phyloP scores from a whole-genome alignment of 2,113 vertebrate genomes.

The Hydrochoerus hydrochaeris region DNA sequence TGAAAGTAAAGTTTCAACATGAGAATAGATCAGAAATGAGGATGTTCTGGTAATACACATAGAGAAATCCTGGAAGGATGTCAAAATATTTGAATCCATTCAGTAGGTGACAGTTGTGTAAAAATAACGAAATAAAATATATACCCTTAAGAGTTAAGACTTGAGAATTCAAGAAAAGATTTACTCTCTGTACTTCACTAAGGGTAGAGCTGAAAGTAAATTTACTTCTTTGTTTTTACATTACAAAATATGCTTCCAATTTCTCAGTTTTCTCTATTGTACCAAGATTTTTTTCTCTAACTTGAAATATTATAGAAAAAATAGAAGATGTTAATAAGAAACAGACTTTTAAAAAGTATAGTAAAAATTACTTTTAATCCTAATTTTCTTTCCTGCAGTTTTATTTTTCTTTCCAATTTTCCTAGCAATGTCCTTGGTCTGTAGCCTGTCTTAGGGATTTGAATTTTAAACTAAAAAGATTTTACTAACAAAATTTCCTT shows the following conservation, averaged over 20 bases:
- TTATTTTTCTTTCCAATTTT: constrained; percentile 1
- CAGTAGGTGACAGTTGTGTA: background rate
- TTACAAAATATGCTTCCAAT: background rate
- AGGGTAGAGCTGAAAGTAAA: background rate
- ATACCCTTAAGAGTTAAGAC: background rate
- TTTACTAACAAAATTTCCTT: background rate
- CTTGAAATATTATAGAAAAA: background rate
- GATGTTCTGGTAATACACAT: background rate
- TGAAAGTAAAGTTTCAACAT: background rate
- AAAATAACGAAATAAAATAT: background rate
- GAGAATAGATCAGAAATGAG: background rate
- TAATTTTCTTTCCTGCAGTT: background rate
- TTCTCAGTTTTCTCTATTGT: background rate
- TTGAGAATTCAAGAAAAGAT: background rate
- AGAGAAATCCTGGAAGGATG: background rate
- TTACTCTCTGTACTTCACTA: background rate
- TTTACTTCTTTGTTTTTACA: background rate
- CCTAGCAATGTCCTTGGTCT: background rate
- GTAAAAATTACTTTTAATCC: background rate
- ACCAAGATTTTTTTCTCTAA: background rate
- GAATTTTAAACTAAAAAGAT: background rate
- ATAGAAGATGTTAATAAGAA: background rate
- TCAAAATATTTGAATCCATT: background rate
- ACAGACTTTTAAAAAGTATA: background rate
- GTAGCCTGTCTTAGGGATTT: background rate